Conservation (phyloP, 2,888 invertebrate genomes). For the Tethea ocularis region DNA sequence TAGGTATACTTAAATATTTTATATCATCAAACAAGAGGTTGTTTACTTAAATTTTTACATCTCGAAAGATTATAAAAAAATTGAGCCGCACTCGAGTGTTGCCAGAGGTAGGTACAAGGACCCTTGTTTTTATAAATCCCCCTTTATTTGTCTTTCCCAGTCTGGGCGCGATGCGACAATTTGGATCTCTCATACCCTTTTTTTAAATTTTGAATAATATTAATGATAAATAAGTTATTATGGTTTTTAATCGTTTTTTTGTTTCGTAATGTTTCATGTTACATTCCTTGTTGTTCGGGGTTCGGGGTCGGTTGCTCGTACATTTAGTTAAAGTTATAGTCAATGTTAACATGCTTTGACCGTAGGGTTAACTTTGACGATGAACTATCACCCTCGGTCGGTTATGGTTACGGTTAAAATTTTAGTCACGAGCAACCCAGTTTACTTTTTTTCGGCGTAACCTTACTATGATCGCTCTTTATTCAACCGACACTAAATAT, state of each 20-base stretch:
- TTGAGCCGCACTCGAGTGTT: slow-evolving; percentile 40
- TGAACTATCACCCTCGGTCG: too few relatives aligned
- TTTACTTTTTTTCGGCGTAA: too few relatives aligned
- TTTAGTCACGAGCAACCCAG: too few relatives aligned
- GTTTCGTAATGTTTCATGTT: not conserved
- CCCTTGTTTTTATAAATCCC: slow-evolving; percentile 68
- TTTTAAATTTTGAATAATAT: slow-evolving; percentile 4
- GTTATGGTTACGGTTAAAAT: too few relatives aligned
- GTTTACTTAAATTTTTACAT: not conserved
- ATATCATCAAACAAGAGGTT: not conserved
- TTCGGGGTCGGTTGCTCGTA: too few relatives aligned
- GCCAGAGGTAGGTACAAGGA: slow-evolving; percentile 22
- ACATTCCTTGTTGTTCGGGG: too few relatives aligned
- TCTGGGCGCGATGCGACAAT: slow-evolving; percentile 38
- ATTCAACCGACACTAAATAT: too few relatives aligned
- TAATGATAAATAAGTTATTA: not conserved
- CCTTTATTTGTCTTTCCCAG: slow-evolving; percentile 75
- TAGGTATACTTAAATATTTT: not conserved
- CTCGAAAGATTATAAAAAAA: slow-evolving; percentile 34
- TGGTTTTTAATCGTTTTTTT: not conserved
- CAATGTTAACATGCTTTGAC: too few relatives aligned
- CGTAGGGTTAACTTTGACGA: too few relatives aligned
- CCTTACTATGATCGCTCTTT: too few relatives aligned
- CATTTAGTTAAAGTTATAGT: too few relatives aligned
- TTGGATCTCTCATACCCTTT: slow-evolving; percentile 6